Percentiles rank a stretch among this genome's conserved stretches.
These are phyloP conservation scores for Margarornis squamiger DNA, from an alignment of 2,797 vertebrate genomes.

Conservation along the genomic window DNA sequence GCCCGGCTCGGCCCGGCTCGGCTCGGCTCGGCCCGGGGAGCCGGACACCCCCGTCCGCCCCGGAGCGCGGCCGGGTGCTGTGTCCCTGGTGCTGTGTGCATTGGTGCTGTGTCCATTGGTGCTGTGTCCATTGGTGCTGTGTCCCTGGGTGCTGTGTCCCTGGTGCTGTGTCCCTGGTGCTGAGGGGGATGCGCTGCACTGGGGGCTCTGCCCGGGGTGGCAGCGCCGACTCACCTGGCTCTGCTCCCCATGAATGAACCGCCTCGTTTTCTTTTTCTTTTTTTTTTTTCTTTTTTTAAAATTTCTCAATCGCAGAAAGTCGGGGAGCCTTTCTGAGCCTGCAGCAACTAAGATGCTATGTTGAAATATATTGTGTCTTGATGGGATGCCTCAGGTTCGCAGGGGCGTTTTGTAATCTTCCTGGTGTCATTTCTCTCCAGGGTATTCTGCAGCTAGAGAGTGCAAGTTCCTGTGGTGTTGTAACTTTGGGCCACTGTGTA, in stretches of 20 bases:
- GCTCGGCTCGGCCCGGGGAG: neutral
- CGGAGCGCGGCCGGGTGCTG: neutral
- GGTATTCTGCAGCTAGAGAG: conserved; percentile 42
- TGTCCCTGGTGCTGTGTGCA: too few relatives aligned
- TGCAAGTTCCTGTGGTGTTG: conserved; percentile 61
- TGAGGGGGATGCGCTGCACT: too few relatives aligned
- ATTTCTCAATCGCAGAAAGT: conserved; percentile 26
- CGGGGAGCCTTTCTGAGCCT: conserved; percentile 23
- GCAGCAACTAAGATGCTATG: conserved; percentile 21
- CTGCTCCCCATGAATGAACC: conserved; percentile 19
- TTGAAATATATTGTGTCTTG: conserved; percentile 46
- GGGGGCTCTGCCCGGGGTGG: too few relatives aligned
- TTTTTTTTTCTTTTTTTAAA: neutral
- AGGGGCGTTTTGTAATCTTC: conserved; percentile 34
- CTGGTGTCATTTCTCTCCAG: conserved; percentile 53
- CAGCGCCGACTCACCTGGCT: neutral
- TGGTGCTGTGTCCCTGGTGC: too few relatives aligned
- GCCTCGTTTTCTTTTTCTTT: too few relatives aligned
- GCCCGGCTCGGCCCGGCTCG: neutral
- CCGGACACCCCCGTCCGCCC: too few relatives aligned
- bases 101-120: too few relatives aligned
- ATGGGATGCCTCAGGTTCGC: conserved; percentile 37
- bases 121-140: too few relatives aligned
- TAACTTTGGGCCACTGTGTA: conserved; percentile 45
- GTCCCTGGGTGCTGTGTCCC: too few relatives aligned